These are phyloP conservation scores for Philaethria dido DNA, from an alignment of 2,888 invertebrate species.

Conservation along the genomic window DNA sequence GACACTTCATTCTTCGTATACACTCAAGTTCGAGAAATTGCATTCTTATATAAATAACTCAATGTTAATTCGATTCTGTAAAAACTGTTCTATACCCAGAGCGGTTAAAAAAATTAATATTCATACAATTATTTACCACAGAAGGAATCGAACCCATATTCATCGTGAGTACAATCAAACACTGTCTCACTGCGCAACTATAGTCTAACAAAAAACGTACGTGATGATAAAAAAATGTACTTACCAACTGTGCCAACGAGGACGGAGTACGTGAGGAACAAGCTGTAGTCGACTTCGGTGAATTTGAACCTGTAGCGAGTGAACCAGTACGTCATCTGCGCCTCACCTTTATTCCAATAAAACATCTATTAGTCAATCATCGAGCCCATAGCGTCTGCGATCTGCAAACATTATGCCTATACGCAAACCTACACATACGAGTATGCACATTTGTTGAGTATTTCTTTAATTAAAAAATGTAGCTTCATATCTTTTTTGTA, in stretches of 20 bases:
- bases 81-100: too few species aligned
- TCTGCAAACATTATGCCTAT: conserved; percentile 64
- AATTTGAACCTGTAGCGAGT: conserved; percentile 83
- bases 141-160: too few species aligned
- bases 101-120: too few species aligned
- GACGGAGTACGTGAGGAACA: conserved; percentile 83
- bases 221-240: conserved; percentile 48
- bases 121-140: too few species aligned
- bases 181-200: neutral
- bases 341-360: conserved; percentile 81
- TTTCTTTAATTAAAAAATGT: neutral
- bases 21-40: too few species aligned
- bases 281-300: conserved; percentile 84
- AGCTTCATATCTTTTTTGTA: too few species aligned
- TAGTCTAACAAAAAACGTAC: neutral
- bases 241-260: conserved; percentile 83
- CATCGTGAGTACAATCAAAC: neutral
- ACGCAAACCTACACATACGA: conserved; percentile 19
- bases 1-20: too few species aligned
- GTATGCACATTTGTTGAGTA: neutral
- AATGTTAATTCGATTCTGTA: too few species aligned
- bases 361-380: conserved; percentile 70
- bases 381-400: conserved; percentile 54
- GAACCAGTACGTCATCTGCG: conserved; percentile 84
- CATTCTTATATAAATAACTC: too few species aligned